A percentile compares a stretch with the other conserved stretches of the same genome.
Evolutionary conservation across 2,888 invertebrate genomes (phyloP).

Genomic region (Abrostola triplasia): DNA sequence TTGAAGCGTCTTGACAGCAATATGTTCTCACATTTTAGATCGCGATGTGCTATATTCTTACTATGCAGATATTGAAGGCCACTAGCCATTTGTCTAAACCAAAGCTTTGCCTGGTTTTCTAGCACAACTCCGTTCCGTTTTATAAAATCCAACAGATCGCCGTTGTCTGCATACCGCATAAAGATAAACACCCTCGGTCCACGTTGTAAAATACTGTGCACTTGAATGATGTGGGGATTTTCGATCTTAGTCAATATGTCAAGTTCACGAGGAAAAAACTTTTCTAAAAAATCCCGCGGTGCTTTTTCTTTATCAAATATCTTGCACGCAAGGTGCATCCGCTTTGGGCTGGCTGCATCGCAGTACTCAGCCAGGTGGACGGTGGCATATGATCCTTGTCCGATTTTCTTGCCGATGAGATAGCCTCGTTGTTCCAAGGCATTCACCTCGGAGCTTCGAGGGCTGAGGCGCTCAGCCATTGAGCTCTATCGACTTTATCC

Average conservation of each 20-base stretch:
- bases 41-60: slow-evolving; percentile 95
- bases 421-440: slow-evolving; percentile 95
- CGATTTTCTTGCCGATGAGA: slow-evolving; percentile 95
- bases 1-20: slow-evolving; percentile 94
- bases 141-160: slow-evolving; percentile 95
- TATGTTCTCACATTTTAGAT: slow-evolving; percentile 98
- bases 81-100: slow-evolving; percentile 95
- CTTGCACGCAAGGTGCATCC: slow-evolving; percentile 95
- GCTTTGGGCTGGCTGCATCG: slow-evolving; percentile 91
- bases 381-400: slow-evolving; percentile 97
- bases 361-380: slow-evolving; percentile 95
- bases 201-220: slow-evolving; percentile 95
- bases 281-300: slow-evolving; percentile 95
- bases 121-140: slow-evolving; percentile 93
- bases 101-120: slow-evolving; percentile 93
- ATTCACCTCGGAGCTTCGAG: slow-evolving; percentile 94
- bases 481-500: slow-evolving; percentile 87
- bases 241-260: slow-evolving; percentile 96
- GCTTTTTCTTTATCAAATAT: slow-evolving; percentile 97
- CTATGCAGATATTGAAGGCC: slow-evolving; percentile 95
- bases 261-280: slow-evolving; percentile 97
- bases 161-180: slow-evolving; percentile 97
- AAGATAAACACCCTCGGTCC: slow-evolving; percentile 96
- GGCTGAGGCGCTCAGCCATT: slow-evolving; percentile 92
- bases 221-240: slow-evolving; percentile 96